Evolutionary conservation across 1,140 invertebrate species (phyloP).

Genomic region (Drosophila erecta): DNA sequence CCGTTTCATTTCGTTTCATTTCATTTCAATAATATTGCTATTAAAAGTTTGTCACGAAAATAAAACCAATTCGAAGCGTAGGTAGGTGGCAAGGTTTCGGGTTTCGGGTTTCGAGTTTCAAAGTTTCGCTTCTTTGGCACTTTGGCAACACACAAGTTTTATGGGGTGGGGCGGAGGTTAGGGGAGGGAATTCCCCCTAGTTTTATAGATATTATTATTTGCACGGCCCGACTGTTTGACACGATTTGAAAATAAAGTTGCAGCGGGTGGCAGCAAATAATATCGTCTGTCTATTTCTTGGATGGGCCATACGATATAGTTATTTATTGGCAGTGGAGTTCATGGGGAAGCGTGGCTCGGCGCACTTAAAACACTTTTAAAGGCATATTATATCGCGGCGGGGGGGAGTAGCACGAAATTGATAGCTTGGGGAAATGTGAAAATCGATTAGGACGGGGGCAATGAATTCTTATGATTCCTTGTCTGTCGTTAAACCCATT

Average conservation of each 20-base stretch:
- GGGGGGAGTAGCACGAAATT: conserved; percentile 18
- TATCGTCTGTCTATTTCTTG: conserved; percentile 42
- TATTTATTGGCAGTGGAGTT: conserved; percentile 16
- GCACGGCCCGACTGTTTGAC: conserved; percentile 60
- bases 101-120: conserved; percentile 56
- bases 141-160: conserved; percentile 31
- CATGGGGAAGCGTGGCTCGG: conserved; percentile 50
- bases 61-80: conserved; percentile 65
- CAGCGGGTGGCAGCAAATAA: conserved; percentile 40
- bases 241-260: conserved; percentile 70
- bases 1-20: conserved; percentile 78
- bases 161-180: not conserved
- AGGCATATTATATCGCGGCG: conserved; percentile 42
- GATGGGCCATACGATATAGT: not conserved
- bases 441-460: conserved; percentile 56
- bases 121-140: conserved; percentile 61
- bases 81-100: conserved; percentile 43
- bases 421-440: conserved; percentile 40
- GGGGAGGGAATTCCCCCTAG: conserved; percentile 10
- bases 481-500: conserved; percentile 42
- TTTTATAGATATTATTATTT: conserved; percentile 73
- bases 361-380: conserved; percentile 71
- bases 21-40: conserved; percentile 82
- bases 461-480: conserved; percentile 50
- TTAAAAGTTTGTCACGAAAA: conserved; percentile 84